Evolutionary conservation across 2,888 invertebrate species (phyloP).

Genomic region (Drosophila pseudotalamancana): DNA sequence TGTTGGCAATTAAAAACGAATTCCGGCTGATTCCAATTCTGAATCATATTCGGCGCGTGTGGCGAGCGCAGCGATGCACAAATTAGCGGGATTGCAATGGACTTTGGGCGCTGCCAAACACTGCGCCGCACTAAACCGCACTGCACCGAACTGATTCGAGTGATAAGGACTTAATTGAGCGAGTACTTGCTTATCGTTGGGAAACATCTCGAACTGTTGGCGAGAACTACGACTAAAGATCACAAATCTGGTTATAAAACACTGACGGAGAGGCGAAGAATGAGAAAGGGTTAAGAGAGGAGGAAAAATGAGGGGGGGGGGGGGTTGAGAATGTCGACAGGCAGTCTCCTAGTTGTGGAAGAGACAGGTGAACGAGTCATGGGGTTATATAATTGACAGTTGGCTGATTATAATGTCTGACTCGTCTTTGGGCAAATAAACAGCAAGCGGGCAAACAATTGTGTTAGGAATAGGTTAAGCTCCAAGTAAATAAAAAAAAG

Average conservation of each 20-base stretch:
- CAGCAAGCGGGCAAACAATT: not conserved
- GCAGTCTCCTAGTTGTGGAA: constrained; percentile 18
- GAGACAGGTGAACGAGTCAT: constrained; percentile 9
- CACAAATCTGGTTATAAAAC: constrained; percentile 9
- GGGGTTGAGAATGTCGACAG: constrained; percentile 9
- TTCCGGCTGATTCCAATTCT: constrained; percentile 34
- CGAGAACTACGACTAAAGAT: not conserved
- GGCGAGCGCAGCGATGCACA: constrained; percentile 3
- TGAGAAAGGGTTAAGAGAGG: too few relatives aligned
- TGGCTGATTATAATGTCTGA: not conserved
- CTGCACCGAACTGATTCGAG: not conserved
- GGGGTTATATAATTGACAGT: constrained; percentile 10
- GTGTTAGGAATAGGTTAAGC: not conserved
- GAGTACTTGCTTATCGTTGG: constrained; percentile 30
- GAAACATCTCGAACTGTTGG: constrained; percentile 16
- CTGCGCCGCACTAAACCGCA: constrained; percentile 1
- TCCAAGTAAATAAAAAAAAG: not conserved
- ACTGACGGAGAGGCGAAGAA: not conserved
- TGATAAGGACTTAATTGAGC: constrained; percentile 43
- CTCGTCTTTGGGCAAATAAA: not conserved
- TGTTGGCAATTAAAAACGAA: constrained; percentile 31
- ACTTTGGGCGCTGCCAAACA: constrained; percentile 38
- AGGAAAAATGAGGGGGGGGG: not conserved
- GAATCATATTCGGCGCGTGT: constrained; percentile 43
- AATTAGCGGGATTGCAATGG: constrained; percentile 22